phyloP scores from a whole-genome alignment of 2,797 vertebrate genomes.

The Pyrocephalus nanus region DNA sequence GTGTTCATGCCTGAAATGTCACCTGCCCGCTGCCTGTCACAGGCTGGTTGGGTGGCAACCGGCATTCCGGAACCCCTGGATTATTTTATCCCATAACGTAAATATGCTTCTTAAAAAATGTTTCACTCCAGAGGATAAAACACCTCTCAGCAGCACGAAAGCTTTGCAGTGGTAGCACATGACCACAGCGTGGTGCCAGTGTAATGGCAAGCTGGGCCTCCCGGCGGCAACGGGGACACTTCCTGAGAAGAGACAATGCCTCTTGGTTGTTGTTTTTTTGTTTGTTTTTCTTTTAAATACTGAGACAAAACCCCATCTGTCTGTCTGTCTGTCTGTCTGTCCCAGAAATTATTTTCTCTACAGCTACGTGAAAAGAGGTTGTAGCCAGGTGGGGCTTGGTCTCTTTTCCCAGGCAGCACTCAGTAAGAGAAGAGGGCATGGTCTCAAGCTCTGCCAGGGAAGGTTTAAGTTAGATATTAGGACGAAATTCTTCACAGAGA shows the following conservation, averaged over 20 bases:
- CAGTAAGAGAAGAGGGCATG: too few species aligned
- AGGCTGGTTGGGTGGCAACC: not conserved
- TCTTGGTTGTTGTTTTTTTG: too few species aligned
- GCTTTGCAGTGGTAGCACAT: not conserved
- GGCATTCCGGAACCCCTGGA: not conserved
- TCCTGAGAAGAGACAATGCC: not conserved
- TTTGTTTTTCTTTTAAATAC: not conserved
- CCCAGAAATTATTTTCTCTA: too few species aligned
- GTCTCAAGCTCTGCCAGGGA: too few species aligned
- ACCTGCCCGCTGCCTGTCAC: fast-evolving
- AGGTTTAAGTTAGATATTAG: too few species aligned
- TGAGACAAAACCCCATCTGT: not conserved
- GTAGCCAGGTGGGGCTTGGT: too few species aligned
- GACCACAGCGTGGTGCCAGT: slow-evolving; percentile 60
- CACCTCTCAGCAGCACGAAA: not conserved
- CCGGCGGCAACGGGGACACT: fast-evolving
- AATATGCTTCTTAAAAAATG: not conserved
- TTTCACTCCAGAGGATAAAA: not conserved
- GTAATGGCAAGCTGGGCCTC: not conserved
- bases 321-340: too few species aligned
- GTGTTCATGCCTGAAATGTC: fast-evolving
- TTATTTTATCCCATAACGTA: not conserved
- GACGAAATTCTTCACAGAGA: too few species aligned
- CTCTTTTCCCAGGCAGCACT: too few species aligned
- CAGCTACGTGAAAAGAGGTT: too few species aligned